Evolutionary conservation across 2,797 vertebrate species (phyloP), one percentile per base, ranked within the genome.

Genomic region (Chloroceryle amazona): DNA sequence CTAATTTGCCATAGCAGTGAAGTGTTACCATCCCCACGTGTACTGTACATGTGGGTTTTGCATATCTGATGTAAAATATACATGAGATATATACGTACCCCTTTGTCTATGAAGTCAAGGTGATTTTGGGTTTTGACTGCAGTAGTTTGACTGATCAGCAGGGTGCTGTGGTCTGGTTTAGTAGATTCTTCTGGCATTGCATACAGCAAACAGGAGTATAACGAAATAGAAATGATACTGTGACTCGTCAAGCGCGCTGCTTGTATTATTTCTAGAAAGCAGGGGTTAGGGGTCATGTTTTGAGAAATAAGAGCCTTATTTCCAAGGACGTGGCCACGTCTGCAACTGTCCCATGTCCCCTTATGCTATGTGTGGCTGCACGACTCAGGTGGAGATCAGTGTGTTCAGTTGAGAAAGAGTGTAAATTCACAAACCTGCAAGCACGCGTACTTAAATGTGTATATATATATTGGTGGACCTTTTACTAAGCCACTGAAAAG

Each of bases 31-130:
- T 55, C 19, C 25, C 13, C 25, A 23, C 23, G 8, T 22, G 11
- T 11, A 8, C 5, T 54, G 0, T 29, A 10, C 21, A 2, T 61
- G 25, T 58, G 67, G 20, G 17, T 41, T 80, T 66, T 33, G 14
- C 68, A 9, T 29, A n/a, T 58, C 21, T n/a, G 11, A 7, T 37
- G 6, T 44, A 28, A 63, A 39, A 54, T 13, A 25, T 17, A 11
- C 41, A 4, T 25, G 11, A 3, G 10, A 11, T 4, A 29, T 6
- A 16, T 14, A 33, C 1, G 0, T 9, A 6, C 7, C 18, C 10
- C 6, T 4, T 22, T 6, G 20, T 62, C 19, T 11, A 31, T 41
- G 26, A 46, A 85, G 25, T 83, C 0, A 1, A 28, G 22, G 11
- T 4, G 16, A 21, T 65, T 31, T 13, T 68, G 37, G 29, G 54